phyloP scores from a whole-genome alignment of 2,888 invertebrate species.

The Drosophila infuscata region DNA sequence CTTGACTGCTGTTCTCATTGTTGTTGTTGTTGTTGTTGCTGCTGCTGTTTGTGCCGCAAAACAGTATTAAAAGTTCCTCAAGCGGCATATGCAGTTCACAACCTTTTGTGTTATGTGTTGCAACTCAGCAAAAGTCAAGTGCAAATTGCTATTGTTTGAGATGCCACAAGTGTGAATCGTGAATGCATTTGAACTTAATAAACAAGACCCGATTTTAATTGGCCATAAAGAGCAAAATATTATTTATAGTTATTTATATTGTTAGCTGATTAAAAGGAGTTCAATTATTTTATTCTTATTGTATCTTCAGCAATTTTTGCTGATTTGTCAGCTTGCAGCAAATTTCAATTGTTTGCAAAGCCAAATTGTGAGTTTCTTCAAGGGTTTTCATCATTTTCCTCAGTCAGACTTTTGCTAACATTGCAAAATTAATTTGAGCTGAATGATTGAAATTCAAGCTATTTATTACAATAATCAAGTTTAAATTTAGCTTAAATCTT shows the following conservation, averaged over 20 bases:
- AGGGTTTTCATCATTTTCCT: background rate
- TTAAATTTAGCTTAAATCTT: too few species aligned
- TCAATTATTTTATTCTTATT: background rate
- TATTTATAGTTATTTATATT: background rate
- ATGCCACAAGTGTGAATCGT: constrained; percentile 20
- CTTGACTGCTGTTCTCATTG: constrained; percentile 5
- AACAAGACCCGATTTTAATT: background rate
- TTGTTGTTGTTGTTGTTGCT: constrained; percentile 17
- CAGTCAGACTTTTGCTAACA: background rate
- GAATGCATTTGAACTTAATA: background rate
- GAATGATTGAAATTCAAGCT: background rate
- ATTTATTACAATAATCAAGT: background rate
- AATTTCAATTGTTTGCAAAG: background rate
- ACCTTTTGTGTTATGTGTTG: constrained; percentile 16
- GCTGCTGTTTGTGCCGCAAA: background rate
- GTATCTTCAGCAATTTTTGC: background rate
- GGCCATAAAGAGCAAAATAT: background rate
- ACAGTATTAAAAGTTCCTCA: constrained; percentile 16
- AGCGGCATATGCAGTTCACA: constrained; percentile 46
- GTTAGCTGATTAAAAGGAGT: background rate
- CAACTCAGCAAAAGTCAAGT: constrained; percentile 27
- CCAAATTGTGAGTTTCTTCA: background rate
- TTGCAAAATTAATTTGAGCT: background rate
- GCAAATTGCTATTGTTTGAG: constrained; percentile 26
- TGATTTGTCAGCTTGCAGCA: background rate